Conservation (phyloP, 1,140 invertebrate genomes). For the Papilio dardanus region DNA sequence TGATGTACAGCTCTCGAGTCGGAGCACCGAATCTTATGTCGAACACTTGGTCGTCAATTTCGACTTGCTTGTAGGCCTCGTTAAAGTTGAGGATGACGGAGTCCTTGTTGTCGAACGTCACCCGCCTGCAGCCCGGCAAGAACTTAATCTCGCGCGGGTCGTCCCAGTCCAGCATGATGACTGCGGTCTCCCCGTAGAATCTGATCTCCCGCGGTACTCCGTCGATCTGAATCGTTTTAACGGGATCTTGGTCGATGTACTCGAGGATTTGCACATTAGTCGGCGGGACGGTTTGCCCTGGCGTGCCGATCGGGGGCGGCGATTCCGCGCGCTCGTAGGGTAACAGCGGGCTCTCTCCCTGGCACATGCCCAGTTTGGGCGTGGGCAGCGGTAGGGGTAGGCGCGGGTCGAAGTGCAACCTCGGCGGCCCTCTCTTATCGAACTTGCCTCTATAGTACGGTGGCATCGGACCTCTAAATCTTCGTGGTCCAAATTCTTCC, state of each 20-base stretch:
- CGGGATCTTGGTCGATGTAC: conserved; percentile 85
- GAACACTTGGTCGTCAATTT: conserved; percentile 87
- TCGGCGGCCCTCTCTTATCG: conserved; percentile 56
- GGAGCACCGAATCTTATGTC: conserved; percentile 95
- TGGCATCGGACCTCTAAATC: conserved; percentile 64
- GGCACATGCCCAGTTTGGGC: conserved; percentile 68
- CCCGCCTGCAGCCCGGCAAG: conserved; percentile 85
- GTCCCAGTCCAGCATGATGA: conserved; percentile 92
- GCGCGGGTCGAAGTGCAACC: conserved; percentile 59
- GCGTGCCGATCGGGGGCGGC: conserved; percentile 70
- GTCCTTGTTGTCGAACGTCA: conserved; percentile 89
- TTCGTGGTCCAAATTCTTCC: conserved; percentile 62
- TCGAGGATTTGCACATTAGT: conserved; percentile 84
- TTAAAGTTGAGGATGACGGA: conserved; percentile 87
- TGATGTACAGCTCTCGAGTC: conserved; percentile 94
- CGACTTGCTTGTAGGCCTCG: conserved; percentile 87
- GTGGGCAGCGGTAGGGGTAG: conserved; percentile 58
- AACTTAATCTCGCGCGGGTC: conserved; percentile 94
- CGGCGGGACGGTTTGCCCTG: conserved; percentile 77
- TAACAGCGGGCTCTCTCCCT: conserved; percentile 63
- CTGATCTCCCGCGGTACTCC: conserved; percentile 91
- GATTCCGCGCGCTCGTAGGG: conserved; percentile 66
- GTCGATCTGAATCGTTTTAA: conserved; percentile 93
- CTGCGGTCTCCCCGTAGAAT: conserved; percentile 92
- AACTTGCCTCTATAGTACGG: conserved; percentile 70